These are phyloP conservation scores for Caenorhabditis angaria DNA, from an alignment of 2,888 invertebrate species.

Conservation along the genomic window DNA sequence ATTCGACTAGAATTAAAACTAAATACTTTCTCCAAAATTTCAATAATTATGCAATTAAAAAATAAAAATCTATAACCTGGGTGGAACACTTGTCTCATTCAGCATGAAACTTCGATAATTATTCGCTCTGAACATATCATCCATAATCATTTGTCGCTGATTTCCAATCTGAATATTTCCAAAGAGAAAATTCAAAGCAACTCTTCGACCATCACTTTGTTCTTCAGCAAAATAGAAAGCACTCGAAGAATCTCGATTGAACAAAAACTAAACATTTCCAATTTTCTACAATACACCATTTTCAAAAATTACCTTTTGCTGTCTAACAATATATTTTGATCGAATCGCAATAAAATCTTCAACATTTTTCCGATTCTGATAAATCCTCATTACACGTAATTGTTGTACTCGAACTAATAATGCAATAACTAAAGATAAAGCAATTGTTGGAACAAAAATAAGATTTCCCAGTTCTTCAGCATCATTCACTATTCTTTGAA, in stretches of 20 bases:
- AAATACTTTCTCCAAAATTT: not conserved
- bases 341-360: slow-evolving; percentile 46
- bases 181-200: slow-evolving; percentile 38
- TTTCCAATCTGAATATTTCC: slow-evolving; percentile 51
- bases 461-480: slow-evolving; percentile 39
- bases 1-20: not conserved
- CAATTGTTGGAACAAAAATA: slow-evolving; percentile 29
- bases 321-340: slow-evolving; percentile 27
- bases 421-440: slow-evolving; percentile 25
- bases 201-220: slow-evolving; percentile 24
- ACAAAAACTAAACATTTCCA: slow-evolving; percentile 11
- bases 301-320: slow-evolving; percentile 36
- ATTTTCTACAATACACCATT: no score
- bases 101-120: slow-evolving; percentile 49
- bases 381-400: slow-evolving; percentile 43
- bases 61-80: slow-evolving; percentile 28
- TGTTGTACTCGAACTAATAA: slow-evolving; percentile 45
- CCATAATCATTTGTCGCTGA: slow-evolving; percentile 41
- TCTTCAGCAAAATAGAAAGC: slow-evolving; percentile 45
- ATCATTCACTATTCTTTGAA: slow-evolving; percentile 44
- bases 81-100: slow-evolving; percentile 51
- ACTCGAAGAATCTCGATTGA: slow-evolving; percentile 32
- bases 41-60: not conserved
- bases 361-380: slow-evolving; percentile 46
- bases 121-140: slow-evolving; percentile 49